Base-by-base conservation (phyloP, 2,113 vertebrate genomes). In the Carlito syrichta region DNA sequence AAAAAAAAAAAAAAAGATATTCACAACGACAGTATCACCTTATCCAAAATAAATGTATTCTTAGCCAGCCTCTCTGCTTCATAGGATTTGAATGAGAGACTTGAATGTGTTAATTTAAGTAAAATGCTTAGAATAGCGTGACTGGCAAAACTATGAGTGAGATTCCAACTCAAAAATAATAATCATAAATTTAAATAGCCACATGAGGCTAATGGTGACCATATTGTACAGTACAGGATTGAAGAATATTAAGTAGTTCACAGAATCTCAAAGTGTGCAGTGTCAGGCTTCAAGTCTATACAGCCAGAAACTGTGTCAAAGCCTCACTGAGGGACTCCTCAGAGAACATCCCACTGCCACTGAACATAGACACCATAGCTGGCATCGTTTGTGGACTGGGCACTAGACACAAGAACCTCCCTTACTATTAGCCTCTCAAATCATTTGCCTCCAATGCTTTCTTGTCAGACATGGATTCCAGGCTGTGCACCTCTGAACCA, bases 101-200 rank as follows among this genome's bases (percentile, higher is more conserved):
- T n/a, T n/a, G n/a, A n/a, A n/a, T n/a, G n/a, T n/a, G n/a, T n/a
- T n/a, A n/a, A n/a, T n/a, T n/a, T n/a, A n/a, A n/a, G n/a, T n/a
- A n/a, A n/a, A n/a, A n/a, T n/a, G n/a, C n/a, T n/a, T n/a, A n/a
- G n/a, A n/a, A n/a, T n/a, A n/a, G n/a, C n/a, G n/a, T n/a, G n/a
- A n/a, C n/a, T n/a, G n/a, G n/a, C n/a, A n/a, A n/a, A n/a, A n/a
- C n/a, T n/a, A n/a, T n/a, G 63, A 66, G 32, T n/a, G 63, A 66
- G 63, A 66, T 66, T 16, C 35, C 8, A 32, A 35, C 16, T 66
- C 63, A 66, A 35, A 63, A 66, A 48, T 32, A 30, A 48, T 50
- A 92, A 60, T 52, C 77, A 84, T 96, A 93, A 92, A 94, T 69
- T 52, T 91, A 89, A 92, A 76, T 68, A 87, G 43, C 58, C 23